Conservation (phyloP, 2,113 vertebrate genomes). For the Grus americana region DNA sequence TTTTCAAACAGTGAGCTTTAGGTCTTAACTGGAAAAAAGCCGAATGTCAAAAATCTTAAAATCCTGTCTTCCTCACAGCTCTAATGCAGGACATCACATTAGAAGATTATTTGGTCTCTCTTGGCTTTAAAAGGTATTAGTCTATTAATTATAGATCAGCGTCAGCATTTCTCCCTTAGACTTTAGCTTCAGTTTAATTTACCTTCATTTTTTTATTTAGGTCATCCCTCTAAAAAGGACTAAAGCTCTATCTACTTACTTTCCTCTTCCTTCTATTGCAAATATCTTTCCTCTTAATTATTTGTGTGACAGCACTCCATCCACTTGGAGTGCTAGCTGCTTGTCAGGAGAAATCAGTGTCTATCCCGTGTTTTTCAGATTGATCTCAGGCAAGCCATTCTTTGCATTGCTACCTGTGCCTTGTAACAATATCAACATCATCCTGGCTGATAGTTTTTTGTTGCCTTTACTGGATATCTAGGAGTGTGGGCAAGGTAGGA, state of each 20-base stretch:
- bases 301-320: neutral
- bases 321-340: neutral
- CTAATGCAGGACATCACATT: neutral
- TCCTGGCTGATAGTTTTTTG: neutral
- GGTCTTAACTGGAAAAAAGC: neutral
- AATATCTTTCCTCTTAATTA: neutral
- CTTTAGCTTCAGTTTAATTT: constrained; percentile 3
- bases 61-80: neutral
- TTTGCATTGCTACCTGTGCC: neutral
- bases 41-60: neutral
- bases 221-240: neutral
- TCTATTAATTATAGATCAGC: neutral
- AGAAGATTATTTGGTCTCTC: neutral
- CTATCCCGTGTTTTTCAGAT: neutral
- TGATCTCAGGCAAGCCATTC: neutral
- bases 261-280: neutral
- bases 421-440: neutral
- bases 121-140: constrained; percentile 3
- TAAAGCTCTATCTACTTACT: neutral
- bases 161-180: neutral
- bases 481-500: neutral
- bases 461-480: neutral
- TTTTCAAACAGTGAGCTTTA: neutral
- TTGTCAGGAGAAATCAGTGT: neutral
- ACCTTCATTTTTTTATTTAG: neutral